A percentile compares a stretch with the other conserved stretches of the same genome.
Evolutionary conservation across 2,113 vertebrate genomes (phyloP).

Genomic region (Rhombomys opimus): DNA sequence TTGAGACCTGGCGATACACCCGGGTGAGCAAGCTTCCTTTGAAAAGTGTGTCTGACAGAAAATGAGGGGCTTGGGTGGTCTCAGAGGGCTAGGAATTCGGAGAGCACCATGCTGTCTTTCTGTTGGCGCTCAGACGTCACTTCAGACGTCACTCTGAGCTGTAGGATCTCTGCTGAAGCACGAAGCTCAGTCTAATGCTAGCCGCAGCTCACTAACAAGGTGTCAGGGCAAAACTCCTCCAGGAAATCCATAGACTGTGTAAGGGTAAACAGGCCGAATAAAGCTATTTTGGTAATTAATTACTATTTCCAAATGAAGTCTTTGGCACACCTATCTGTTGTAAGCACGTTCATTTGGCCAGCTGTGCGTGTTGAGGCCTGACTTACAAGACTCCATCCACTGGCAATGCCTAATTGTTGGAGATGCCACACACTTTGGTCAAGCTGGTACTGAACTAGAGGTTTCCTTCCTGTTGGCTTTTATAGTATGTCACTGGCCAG

Average conservation of each 20-base stretch:
- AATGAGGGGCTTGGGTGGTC: not conserved
- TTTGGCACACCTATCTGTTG: slow-evolving; percentile 82
- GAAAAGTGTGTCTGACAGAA: slow-evolving; percentile 43
- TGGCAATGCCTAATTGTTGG: not conserved
- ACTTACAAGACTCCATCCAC: not conserved
- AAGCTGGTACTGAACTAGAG: not conserved
- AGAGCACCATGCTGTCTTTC: not conserved
- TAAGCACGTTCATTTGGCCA: slow-evolving; percentile 74
- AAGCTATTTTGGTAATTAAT: slow-evolving; percentile 80
- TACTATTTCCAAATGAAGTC: slow-evolving; percentile 79
- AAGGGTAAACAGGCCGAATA: slow-evolving; percentile 59
- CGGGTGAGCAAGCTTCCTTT: slow-evolving; percentile 18
- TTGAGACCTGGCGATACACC: not conserved
- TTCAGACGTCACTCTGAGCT: slow-evolving; percentile 1
- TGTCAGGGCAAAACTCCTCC: not conserved
- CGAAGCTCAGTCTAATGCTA: not conserved
- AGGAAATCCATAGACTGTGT: not conserved
- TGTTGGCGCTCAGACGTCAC: not conserved
- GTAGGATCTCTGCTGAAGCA: not conserved
- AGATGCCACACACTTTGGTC: not conserved
- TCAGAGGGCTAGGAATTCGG: slow-evolving; percentile 26
- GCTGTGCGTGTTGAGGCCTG: slow-evolving; percentile 40
- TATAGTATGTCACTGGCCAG: not conserved
- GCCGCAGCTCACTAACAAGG: not conserved
- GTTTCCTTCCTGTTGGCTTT: not conserved